Evolutionary conservation across 2,888 invertebrate genomes (phyloP).

Genomic region (Galerucella calmariensis): DNA sequence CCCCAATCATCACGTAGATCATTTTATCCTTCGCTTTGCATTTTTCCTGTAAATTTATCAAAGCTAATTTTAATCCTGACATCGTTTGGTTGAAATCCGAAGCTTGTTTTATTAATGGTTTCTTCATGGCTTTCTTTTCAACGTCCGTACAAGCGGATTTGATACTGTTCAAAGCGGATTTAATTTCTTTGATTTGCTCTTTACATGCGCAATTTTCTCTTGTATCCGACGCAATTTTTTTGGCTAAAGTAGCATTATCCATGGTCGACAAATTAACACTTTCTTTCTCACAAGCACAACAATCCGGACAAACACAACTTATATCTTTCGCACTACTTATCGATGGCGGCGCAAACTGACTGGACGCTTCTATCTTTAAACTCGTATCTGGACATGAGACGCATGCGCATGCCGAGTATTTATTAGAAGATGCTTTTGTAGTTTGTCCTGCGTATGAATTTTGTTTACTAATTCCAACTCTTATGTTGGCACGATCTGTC

Average conservation of each 20-base stretch:
- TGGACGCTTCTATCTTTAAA: not conserved
- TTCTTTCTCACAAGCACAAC: conserved; percentile 27
- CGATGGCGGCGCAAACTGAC: not conserved
- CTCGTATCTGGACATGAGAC: conserved; percentile 23
- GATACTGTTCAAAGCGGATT: conserved; percentile 49
- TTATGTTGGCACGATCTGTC: not conserved
- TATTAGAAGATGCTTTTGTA: not conserved
- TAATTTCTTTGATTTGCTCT: conserved; percentile 53
- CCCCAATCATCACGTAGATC: conserved; percentile 58
- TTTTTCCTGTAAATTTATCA: conserved; percentile 57
- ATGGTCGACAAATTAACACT: conserved; percentile 34
- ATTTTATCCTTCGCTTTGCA: conserved; percentile 59
- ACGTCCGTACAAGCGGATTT: conserved; percentile 52
- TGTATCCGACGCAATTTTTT: conserved; percentile 43
- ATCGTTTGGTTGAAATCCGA: conserved; percentile 53
- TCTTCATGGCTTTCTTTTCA: conserved; percentile 46
- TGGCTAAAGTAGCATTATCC: conserved; percentile 44
- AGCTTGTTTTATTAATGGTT: conserved; percentile 51
- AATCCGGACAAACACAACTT: conserved; percentile 29
- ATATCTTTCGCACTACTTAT: not conserved
- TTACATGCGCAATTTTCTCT: conserved; percentile 50
- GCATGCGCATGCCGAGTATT: not conserved
- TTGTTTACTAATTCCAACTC: conserved; percentile 1
- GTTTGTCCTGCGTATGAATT: not conserved
- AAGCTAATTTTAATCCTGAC: conserved; percentile 57